Evolutionary conservation across 2,113 vertebrate genomes (phyloP), one percentile per base, ranked within the genome.

Genomic region (Pyrgilauda ruficollis): DNA sequence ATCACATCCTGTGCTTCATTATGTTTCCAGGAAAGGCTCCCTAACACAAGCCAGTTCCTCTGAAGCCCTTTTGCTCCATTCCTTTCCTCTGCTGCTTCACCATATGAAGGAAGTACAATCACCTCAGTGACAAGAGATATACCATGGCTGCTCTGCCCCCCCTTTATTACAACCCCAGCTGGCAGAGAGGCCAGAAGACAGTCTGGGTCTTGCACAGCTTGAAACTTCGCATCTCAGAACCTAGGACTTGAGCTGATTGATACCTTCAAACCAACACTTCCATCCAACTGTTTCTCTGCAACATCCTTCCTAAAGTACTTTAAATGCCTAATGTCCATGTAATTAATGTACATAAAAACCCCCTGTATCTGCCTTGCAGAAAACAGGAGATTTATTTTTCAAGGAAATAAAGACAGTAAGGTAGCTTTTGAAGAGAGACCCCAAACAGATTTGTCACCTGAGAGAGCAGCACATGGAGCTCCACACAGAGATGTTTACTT

Each of bases 61-160:
- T 39, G 50, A 79, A 91, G 53, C 21, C 12, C 10, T 75, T 15
- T 17, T 41, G 50, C 44, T 78, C 52, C 44, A 18, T 63, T 67
- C 37, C 64, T 72, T 62, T 44, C 58, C 31, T 56, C 81, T 72
- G 33, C 52, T 75, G 41, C 76, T 69, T 81, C 49, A 64, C 37
- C 37, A 33, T 0, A 1, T 35, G 47, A 75, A 39, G 19, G 47
- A 75, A 52, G 44, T 8, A 23, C 9, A 58, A 16, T 21, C 44
- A 23, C n/a, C 67, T 73, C 33, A 63, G 30, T 11, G 35, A 55
- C 13, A 3, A 91, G 24, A 77, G 41, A 52, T 6, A 16, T 4
- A 63, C 13, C 24, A 24, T 0, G 0, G 7, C 21, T 37, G 19
- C 15, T 86, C 68, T 44, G 30, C 16, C 2, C 2, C 5, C 5